Base-by-base conservation (phyloP, 1,140 invertebrate species). In the Leptonema lineaticorne region DNA sequence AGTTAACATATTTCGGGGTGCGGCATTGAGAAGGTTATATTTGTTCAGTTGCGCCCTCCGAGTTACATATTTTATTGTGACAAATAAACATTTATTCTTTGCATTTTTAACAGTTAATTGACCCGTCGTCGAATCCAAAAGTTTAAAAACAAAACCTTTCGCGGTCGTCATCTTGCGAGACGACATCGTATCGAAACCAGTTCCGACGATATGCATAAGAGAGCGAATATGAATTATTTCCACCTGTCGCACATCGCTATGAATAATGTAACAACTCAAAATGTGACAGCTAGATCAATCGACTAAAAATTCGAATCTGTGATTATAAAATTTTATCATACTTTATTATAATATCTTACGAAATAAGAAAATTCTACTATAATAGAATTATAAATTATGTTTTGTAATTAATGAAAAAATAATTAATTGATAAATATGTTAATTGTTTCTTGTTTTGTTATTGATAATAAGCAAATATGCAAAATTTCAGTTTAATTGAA, bases 131-230 rank as follows among this genome's bases (percentile, higher is more conserved):
- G 37, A 41, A 41, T 41, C 2, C 9, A 11, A 14, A 11, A 2
- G 16, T 16, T 14, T 11, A 41, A 41, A 41, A 11, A 41, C 37
- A 9, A 16, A 14, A 41, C 27, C 50, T 53, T 53, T 53, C 22
- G 50, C 50, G 37, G 37, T 41, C 37, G 37, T 16, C 37, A 41
- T 41, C 37, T 14, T 41, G 37, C 37, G 50, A 53, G 50, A 53
- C n/a, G 50, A 53, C 50, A 53, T 53, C 27, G 50, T 26, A 53
- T 24, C 50, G 50, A 26, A 53, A 53, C 50, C 22, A 24, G 50
- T 53, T 53, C 27, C 22, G 50, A 11, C 27, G 4, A 24, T n/a
- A 53, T 53, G 50, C 50, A 53, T 53, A 53, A 11, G 22, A 11
- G 24, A 11, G 16, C 46, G 46, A 48, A 20, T 2, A 33, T n/a